Conservation (phyloP, 1,140 invertebrate species). For the Chironomus tepperi region DNA sequence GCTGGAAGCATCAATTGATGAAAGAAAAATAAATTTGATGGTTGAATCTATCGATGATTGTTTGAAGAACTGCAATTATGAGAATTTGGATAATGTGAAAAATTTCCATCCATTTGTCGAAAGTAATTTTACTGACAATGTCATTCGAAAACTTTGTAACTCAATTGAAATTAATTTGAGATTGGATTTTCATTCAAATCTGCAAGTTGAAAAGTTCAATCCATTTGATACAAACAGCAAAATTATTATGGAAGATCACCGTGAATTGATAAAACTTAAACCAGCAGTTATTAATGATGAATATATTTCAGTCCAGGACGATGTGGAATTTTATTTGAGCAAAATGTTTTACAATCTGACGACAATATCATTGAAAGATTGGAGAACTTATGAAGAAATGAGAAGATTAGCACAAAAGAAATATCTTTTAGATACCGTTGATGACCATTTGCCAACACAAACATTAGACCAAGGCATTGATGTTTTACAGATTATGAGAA, state of each 20-base stretch:
- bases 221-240: constrained; percentile 31
- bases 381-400: constrained; percentile 97
- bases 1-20: constrained; percentile 25
- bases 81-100: constrained; percentile 32
- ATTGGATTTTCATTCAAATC: constrained; percentile 80
- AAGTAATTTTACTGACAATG: constrained; percentile 34
- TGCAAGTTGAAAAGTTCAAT: constrained; percentile 58
- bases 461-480: constrained; percentile 93
- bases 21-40: constrained; percentile 27
- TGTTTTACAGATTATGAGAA: constrained; percentile 94
- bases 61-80: constrained; percentile 26
- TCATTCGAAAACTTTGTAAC: constrained; percentile 65
- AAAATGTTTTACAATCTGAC: constrained; percentile 96
- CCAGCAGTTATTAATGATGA: constrained; percentile 30
- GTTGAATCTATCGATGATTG: not conserved
- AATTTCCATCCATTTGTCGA: constrained; percentile 26
- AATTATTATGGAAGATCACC: constrained; percentile 30
- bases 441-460: constrained; percentile 91
- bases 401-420: constrained; percentile 81
- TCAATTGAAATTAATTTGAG: constrained; percentile 86
- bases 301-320: constrained; percentile 41
- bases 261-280: constrained; percentile 31
- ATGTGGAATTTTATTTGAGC: constrained; percentile 87
- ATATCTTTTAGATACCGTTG: constrained; percentile 69
- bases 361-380: constrained; percentile 93